phyloP scores from a whole-genome alignment of 2,797 vertebrate species.

The Microhierax caerulescens region DNA sequence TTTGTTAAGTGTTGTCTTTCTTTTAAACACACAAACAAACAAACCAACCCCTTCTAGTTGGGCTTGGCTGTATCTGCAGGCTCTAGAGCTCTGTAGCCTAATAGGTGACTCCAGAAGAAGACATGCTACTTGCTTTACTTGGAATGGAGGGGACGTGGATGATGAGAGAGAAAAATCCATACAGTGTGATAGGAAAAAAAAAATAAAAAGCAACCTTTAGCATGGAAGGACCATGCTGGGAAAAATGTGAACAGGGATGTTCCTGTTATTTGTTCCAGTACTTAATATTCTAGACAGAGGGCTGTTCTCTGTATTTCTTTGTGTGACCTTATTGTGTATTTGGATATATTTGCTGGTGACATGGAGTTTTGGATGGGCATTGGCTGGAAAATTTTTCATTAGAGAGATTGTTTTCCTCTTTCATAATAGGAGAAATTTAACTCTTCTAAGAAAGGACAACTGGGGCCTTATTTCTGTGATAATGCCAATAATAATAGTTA shows the following conservation, averaged over 20 bases:
- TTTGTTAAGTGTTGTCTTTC: neutral
- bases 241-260: conserved; percentile 32
- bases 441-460: conserved; percentile 53
- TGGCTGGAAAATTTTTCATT: conserved; percentile 47
- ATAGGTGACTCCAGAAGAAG: neutral
- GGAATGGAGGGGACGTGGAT: neutral
- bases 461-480: neutral
- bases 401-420: conserved; percentile 44
- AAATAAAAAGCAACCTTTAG: neutral
- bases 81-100: neutral
- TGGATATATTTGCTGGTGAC: conserved; percentile 52
- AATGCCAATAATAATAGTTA: conserved; percentile 44
- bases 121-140: neutral
- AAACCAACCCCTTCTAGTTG: neutral
- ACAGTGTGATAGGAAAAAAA: neutral
- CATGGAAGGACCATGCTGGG: neutral
- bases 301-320: conserved; percentile 34
- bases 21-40: neutral
- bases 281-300: conserved; percentile 40
- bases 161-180: conserved; percentile 17
- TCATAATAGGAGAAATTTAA: conserved; percentile 57
- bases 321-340: conserved; percentile 37
- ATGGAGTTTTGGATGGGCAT: conserved; percentile 57
- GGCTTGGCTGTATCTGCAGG: neutral
- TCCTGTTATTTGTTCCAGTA: conserved; percentile 57